These are phyloP conservation scores for Conus canariensis DNA, from an alignment of 2,888 invertebrate species.

Conservation along the genomic window DNA sequence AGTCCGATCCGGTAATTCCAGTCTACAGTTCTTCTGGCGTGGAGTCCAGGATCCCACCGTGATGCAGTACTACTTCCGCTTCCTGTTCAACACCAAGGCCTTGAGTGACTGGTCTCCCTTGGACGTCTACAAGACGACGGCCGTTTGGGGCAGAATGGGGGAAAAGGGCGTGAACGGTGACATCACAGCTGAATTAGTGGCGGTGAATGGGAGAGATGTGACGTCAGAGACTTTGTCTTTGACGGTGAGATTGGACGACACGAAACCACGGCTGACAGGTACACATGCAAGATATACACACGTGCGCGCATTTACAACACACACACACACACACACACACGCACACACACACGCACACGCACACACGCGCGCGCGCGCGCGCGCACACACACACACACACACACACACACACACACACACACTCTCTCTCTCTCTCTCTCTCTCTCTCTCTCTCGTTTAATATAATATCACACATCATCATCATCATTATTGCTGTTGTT, in stretches of 20 bases:
- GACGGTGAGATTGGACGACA: slow-evolving; percentile 22
- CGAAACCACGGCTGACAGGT: slow-evolving; percentile 30
- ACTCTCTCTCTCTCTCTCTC: too few relatives aligned
- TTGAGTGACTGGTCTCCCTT: slow-evolving; percentile 24
- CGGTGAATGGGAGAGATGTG: slow-evolving; percentile 20
- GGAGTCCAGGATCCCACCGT: slow-evolving; percentile 28
- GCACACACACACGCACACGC: too few relatives aligned
- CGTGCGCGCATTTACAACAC: too few relatives aligned
- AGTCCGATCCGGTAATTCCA: slow-evolving; percentile 24
- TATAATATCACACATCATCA: too few relatives aligned
- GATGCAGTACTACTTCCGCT: neutral
- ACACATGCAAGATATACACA: neutral
- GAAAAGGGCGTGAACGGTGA: neutral
- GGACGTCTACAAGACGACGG: slow-evolving; percentile 15
- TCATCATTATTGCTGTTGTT: too few relatives aligned
- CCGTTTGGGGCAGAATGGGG: neutral
- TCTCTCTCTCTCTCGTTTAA: too few relatives aligned
- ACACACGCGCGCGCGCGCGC: too few relatives aligned
- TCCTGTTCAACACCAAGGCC: neutral
- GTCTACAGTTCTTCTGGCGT: slow-evolving; percentile 30
- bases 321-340: too few relatives aligned
- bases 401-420: too few relatives aligned
- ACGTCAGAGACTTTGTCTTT: slow-evolving; percentile 14
- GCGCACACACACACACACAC: too few relatives aligned
- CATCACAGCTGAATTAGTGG: slow-evolving; percentile 3